Base-by-base conservation (phyloP, 2,113 vertebrate species). In the Percopsis transmontana region DNA sequence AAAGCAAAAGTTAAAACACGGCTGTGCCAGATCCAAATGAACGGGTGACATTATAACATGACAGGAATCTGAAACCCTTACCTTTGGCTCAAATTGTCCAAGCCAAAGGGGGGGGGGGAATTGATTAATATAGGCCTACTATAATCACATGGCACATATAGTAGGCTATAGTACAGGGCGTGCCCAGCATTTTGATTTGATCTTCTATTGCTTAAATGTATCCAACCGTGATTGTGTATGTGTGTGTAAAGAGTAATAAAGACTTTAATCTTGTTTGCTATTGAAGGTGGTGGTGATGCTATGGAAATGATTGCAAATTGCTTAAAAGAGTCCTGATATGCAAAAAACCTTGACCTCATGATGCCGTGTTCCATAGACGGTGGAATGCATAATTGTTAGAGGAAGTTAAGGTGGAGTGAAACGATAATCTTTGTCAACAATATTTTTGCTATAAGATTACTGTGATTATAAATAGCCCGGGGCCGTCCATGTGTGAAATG, bases 301-400 rank as follows among this genome's bases (percentile, higher is more conserved):
- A 90, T 90, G 89, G 89, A 92, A 92, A 92, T 93, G 65, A 89
- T 89, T 92, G 89, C 88, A 92, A 92, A 91, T 93, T 91, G 85
- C 86, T 87, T 88, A 89, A 91, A 88, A 83, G 86, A 84, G 70
- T 88, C 88, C 84, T 90, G 89, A 89, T 86, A 89, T 40, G 65
- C 82, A 79, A 83, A n/a, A 90, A 86, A 87, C 86, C 71, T 85
- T 90, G 90, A 90, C 90, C 90, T 87, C 78, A 38, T 65, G 55
- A 81, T 75, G 81, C 23, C 77, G 74, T 82, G 84, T 77, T 57
- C 65, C 75, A 87, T 85, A 88, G 83, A 80, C 76, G 76, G 76
- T 70, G 54, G 78, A 87, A 86, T 78, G 72, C 72, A 75, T 87
- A 79, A 85, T 77, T 85, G 80, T 81, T 20, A 62, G 62, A 88